Conservation (phyloP, 2,888 invertebrate species). For the Volucella inflata region DNA sequence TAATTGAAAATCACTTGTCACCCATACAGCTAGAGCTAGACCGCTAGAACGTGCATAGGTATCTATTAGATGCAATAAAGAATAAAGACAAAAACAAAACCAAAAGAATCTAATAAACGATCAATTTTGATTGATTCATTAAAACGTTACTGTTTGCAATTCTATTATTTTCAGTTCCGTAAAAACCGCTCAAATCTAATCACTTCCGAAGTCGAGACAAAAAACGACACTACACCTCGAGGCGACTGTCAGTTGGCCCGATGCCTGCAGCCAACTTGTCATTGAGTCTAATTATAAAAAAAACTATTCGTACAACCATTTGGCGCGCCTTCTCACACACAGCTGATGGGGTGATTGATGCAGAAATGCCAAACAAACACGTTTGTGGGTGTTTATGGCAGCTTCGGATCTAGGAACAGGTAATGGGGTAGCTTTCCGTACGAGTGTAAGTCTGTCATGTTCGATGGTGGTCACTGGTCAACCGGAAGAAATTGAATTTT, state of each 20-base stretch:
- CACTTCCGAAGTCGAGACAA: conserved; percentile 70
- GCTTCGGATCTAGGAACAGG: background rate
- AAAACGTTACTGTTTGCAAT: conserved; percentile 46
- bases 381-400: background rate
- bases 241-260: conserved; percentile 69
- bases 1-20: conserved; percentile 56
- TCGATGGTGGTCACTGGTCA: conserved; percentile 21
- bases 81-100: conserved; percentile 4
- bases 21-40: conserved; percentile 14
- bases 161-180: conserved; percentile 62
- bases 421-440: background rate
- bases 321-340: conserved; percentile 45
- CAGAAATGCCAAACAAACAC: background rate
- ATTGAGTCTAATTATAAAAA: conserved; percentile 70
- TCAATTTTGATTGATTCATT: conserved; percentile 49
- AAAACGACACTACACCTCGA: conserved; percentile 44
- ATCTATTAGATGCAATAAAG: conserved; percentile 36
- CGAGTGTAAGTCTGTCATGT: background rate
- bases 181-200: conserved; percentile 36
- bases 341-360: conserved; percentile 40
- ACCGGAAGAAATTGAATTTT: conserved; percentile 31
- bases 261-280: conserved; percentile 62
- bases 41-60: conserved; percentile 35
- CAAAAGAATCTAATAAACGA: background rate
- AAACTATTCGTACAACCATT: conserved; percentile 21